Percentiles rank a stretch among this genome's conserved stretches.
Evolutionary conservation across 1,140 invertebrate species (phyloP).

Genomic region (Cotesia typhae): DNA sequence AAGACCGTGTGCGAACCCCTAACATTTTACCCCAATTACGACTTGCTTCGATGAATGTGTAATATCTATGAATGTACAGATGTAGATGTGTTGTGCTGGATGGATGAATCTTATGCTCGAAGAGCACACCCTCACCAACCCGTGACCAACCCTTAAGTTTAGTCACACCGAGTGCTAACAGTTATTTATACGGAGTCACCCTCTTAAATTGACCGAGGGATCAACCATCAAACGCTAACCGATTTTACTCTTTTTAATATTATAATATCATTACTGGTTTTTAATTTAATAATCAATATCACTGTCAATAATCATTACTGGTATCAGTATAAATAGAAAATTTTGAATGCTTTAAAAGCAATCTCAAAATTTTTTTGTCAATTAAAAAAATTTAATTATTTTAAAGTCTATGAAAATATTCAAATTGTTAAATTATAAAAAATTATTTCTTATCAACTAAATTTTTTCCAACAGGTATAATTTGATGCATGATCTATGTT

Average conservation of each 20-base stretch:
- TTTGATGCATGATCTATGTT: too few relatives aligned
- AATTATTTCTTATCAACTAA: too few relatives aligned
- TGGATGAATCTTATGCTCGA: neutral
- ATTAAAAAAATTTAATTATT: too few relatives aligned
- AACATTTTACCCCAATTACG: constrained; percentile 9
- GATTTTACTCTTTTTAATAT: constrained; percentile 18
- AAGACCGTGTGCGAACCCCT: constrained; percentile 13
- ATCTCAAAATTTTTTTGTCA: too few relatives aligned
- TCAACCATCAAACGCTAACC: neutral
- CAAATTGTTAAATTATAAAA: too few relatives aligned
- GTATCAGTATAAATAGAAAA: too few relatives aligned
- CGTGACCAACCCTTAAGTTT: constrained; percentile 43
- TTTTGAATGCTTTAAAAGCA: too few relatives aligned
- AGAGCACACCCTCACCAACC: constrained; percentile 2
- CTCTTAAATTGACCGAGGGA: constrained; percentile 6
- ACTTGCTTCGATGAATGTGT: constrained; percentile 7
- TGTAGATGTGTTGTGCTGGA: neutral
- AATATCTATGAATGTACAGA: neutral
- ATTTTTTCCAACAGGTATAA: too few relatives aligned
- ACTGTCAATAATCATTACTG: constrained; percentile 10
- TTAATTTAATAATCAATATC: constrained; percentile 15
- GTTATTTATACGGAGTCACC: constrained; percentile 53
- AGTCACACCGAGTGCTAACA: constrained; percentile 52
- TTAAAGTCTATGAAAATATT: too few relatives aligned
- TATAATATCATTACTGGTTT: constrained; percentile 15